Percentiles rank a stretch among this genome's conserved stretches.
phyloP scores from a whole-genome alignment of 2,113 vertebrate species.

The Macroglossus sobrinus region DNA sequence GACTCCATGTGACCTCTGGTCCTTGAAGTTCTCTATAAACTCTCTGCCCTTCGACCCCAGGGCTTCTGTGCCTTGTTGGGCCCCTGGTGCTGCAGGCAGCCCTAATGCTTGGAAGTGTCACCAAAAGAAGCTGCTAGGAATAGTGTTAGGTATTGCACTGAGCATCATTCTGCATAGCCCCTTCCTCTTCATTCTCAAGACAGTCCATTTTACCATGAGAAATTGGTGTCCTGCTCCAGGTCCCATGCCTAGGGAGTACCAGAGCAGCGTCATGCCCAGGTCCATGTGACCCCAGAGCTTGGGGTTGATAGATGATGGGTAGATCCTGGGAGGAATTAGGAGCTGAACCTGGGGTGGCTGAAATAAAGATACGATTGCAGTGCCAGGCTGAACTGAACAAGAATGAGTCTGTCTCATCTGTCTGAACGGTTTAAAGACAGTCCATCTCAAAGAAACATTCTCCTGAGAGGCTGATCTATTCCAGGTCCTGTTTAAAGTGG shows the following conservation, averaged over 20 bases:
- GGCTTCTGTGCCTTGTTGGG: not conserved
- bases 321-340: not conserved
- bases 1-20: not conserved
- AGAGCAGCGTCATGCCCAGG: not conserved
- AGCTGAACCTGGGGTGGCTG: not conserved
- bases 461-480: not conserved
- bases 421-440: not conserved
- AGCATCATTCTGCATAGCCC: fast-evolving
- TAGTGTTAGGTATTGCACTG: fast-evolving
- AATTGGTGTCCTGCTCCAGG: not conserved
- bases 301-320: no score
- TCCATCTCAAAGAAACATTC: not conserved
- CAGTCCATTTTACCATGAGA: not conserved
- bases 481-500: not conserved
- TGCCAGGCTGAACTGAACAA: not conserved
- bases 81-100: not conserved
- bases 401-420: not conserved
- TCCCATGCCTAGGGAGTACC: not conserved
- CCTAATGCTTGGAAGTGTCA: not conserved
- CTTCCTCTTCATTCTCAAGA: not conserved
- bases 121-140: not conserved
- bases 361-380: not conserved
- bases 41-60: not conserved
- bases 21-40: not conserved
- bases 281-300: not conserved